Base-by-base conservation (phyloP, 2,113 vertebrate genomes). In the Brachypteracias leptosomus region DNA sequence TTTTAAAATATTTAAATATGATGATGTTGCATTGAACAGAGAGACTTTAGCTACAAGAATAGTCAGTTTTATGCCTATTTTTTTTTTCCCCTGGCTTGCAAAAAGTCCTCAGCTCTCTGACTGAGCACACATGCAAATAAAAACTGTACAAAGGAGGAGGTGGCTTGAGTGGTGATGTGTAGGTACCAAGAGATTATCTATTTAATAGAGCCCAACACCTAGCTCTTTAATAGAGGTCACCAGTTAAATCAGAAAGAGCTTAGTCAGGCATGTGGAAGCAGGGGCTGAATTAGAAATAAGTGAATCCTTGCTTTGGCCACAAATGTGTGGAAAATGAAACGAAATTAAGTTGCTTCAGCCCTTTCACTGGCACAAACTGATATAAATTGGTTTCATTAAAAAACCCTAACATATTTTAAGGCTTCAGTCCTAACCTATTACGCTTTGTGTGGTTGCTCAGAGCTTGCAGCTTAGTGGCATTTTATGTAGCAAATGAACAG, bases 381-480 rank as follows among this genome's bases (percentile, higher is more conserved):
- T 96, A 96, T 95, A 97, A 97, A 97, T 97, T 94, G 97, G 93
- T 96, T 97, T 97, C 97, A 96, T 97, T 97, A 96, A 97, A 96
- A 97, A 29, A 63, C 79, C 74, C 93, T 94, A 88, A 96, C 89
- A 88, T 95, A 96, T 97, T 97, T 96, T 95, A 96, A 95, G 91
- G 92, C 90, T 74, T 76, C 89, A 88, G 83, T 97, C 94, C 90
- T 91, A 96, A 95, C 93, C 95, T 95, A 97, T 97, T 98, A 95
- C 3, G 4, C 88, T 95, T 83, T 55, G 42, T 85, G 95, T 93
- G 61, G 85, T 68, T 94, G 94, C 93, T 0, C 78, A 94, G 94
- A 97, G 94, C 95, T 57, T 95, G 84, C 47, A 54, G 81, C 79
- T 95, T 88, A 91, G 91, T 94, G 94, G 88, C 94, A 85, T 97